A percentile compares a stretch with the other conserved stretches of the same genome.
phyloP scores from a whole-genome alignment of 2,888 invertebrate species.

The Leptarthrus brevirostris region DNA sequence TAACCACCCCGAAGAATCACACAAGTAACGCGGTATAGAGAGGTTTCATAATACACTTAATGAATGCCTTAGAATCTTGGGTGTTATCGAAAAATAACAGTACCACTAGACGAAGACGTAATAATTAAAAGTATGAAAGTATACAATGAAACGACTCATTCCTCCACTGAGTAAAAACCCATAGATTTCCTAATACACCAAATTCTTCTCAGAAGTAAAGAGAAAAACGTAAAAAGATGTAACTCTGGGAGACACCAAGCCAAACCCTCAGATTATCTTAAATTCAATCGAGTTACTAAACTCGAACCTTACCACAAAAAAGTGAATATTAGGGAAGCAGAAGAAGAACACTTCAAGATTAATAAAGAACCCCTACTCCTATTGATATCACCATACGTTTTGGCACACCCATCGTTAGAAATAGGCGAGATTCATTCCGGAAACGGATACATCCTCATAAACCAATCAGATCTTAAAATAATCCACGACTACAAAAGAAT shows the following conservation, averaged over 20 bases:
- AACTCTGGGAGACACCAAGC: neutral
- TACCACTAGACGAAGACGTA: neutral
- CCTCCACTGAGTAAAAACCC: conserved; percentile 16
- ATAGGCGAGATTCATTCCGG: conserved; percentile 25
- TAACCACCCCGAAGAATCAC: conserved; percentile 33
- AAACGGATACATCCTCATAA: conserved; percentile 9
- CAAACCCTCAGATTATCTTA: conserved; percentile 7
- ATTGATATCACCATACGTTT: neutral
- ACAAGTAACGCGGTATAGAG: conserved; percentile 26
- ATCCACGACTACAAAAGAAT: conserved; percentile 1
- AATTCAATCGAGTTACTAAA: conserved; percentile 8
- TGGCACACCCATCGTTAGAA: conserved; percentile 1
- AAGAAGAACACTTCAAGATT: neutral
- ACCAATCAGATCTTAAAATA: conserved; percentile 11
- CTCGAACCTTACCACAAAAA: conserved; percentile 3
- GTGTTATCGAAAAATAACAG: conserved; percentile 22
- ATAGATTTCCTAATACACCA: conserved; percentile 35
- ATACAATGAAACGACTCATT: conserved; percentile 42
- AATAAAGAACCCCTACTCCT: neutral
- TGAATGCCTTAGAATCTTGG: neutral
- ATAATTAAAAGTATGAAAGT: too few species aligned
- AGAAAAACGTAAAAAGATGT: neutral
- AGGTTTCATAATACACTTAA: conserved; percentile 22
- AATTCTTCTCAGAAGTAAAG: neutral
- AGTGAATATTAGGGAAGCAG: conserved; percentile 4